phyloP scores from a whole-genome alignment of 2,888 invertebrate genomes.

The Cheilosia urbana region DNA sequence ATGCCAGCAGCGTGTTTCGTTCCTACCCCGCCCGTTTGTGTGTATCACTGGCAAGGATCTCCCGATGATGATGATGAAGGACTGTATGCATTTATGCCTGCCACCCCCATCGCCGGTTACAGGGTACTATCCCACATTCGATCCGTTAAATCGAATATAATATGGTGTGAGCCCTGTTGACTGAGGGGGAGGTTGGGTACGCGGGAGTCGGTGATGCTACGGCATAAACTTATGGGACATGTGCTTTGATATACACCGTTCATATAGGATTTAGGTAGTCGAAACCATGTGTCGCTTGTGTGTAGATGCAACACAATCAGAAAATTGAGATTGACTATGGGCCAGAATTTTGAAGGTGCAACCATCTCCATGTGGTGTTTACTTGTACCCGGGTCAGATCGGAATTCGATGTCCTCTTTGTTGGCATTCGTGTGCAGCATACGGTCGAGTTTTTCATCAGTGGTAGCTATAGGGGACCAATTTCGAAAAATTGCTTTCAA shows the following conservation, averaged over 20 bases:
- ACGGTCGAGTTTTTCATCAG: not conserved
- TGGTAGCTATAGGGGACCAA: not conserved
- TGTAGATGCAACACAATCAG: conserved; percentile 9
- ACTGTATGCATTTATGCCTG: conserved; percentile 27
- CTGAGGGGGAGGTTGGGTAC: conserved; percentile 30
- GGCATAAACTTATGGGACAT: conserved; percentile 31
- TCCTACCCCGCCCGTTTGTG: not conserved
- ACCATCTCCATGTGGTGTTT: conserved; percentile 18
- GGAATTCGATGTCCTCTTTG: not conserved
- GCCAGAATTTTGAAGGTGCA: conserved; percentile 14
- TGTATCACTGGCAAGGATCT: conserved; percentile 39
- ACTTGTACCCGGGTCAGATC: conserved; percentile 7
- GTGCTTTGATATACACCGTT: conserved; percentile 20
- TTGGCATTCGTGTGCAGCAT: not conserved
- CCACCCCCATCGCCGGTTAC: conserved; percentile 10
- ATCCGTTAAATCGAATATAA: conserved; percentile 67
- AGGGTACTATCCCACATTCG: conserved; percentile 26
- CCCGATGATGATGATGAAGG: conserved; percentile 53
- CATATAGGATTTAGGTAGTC: conserved; percentile 16
- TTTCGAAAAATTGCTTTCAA: conserved; percentile 22
- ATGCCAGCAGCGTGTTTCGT: conserved; percentile 49
- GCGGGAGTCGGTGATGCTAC: conserved; percentile 40
- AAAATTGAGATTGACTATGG: not conserved
- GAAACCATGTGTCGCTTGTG: conserved; percentile 21
- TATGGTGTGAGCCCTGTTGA: conserved; percentile 52